Evolutionary conservation across 2,113 vertebrate genomes (phyloP), one percentile per base, ranked within the genome.

Genomic region (Cygnus atratus): DNA sequence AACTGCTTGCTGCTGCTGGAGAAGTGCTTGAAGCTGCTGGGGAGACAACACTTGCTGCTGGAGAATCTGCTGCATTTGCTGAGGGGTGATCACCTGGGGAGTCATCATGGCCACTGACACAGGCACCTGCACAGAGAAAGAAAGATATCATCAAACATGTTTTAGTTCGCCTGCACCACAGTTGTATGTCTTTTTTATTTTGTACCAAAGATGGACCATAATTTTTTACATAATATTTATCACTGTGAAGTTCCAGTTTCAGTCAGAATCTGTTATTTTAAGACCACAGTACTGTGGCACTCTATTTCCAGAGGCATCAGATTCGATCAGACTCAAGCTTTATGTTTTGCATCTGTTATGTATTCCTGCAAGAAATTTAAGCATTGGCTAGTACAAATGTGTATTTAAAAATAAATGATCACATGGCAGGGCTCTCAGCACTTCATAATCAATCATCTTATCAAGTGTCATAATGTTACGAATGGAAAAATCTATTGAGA

Each of bases 41-140:
- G 99, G 99, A 96, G 99, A 99, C 63, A 99, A 98, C 79, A 99
- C 99, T 98, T 99, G 99, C 98, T 99, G 99, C 97, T 99, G 99
- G 87, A 99, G 99, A 96, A 99, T 99, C 97, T 99, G 99, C 98
- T 99, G 99, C 99, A 99, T 99, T 98, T 99, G 99, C 98, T 99
- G 99, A 92, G 99, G 99, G 93, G 99, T 99, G 98, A 99, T 99
- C 98, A 99, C 99, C 98, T 99, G 99, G 98, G 99, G 99, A 98
- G 99, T 99, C 99, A 99, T 99, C 99, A 99, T 99, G 99, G 99
- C 99, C 99, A 99, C 99, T 73, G 99, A 99, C 98, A 99, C 99
- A 97, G 99, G 99, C 97, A 99, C 99, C 99, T 99, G 98, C 76
- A 95, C 88, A 81, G 43, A 87, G 86, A 95, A 78, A 95, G 70